These are phyloP conservation scores for Spinus olivaceus DNA, from an alignment of 2,797 vertebrate species.

Conservation along the genomic window DNA sequence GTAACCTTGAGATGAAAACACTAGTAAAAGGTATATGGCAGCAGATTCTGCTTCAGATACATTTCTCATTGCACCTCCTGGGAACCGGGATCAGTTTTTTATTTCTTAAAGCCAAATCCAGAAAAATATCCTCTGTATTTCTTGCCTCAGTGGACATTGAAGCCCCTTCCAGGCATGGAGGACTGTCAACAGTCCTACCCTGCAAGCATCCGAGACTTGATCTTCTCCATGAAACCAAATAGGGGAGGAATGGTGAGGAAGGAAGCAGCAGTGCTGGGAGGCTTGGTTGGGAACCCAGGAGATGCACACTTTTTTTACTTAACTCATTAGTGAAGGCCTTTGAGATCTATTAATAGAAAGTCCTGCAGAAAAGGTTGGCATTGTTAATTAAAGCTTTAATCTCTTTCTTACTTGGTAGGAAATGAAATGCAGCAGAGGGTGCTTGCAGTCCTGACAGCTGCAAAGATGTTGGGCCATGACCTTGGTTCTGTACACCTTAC, in stretches of 20 bases:
- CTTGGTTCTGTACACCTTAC: background rate
- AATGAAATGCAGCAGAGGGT: background rate
- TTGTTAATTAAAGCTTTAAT: constrained; percentile 6
- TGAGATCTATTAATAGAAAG: background rate
- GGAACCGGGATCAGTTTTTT: background rate
- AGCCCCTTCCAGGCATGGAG: background rate
- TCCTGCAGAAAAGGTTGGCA: background rate
- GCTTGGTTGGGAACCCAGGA: background rate
- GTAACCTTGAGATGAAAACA: background rate
- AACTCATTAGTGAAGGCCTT: background rate
- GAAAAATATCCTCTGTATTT: background rate
- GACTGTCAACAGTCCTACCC: background rate
- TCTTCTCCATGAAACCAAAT: background rate
- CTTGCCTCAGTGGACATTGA: background rate
- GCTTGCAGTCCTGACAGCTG: background rate
- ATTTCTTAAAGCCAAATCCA: constrained; percentile 6
- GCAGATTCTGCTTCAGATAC: background rate
- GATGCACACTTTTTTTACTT: background rate
- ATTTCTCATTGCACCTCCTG: background rate
- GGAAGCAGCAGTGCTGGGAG: background rate
- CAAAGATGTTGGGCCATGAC: background rate
- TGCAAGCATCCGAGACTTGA: fast-evolving
- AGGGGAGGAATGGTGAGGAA: background rate
- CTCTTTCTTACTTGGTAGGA: background rate
- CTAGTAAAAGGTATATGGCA: background rate